phyloP scores from a whole-genome alignment of 2,113 vertebrate genomes.

The Nycticorax nycticorax region DNA sequence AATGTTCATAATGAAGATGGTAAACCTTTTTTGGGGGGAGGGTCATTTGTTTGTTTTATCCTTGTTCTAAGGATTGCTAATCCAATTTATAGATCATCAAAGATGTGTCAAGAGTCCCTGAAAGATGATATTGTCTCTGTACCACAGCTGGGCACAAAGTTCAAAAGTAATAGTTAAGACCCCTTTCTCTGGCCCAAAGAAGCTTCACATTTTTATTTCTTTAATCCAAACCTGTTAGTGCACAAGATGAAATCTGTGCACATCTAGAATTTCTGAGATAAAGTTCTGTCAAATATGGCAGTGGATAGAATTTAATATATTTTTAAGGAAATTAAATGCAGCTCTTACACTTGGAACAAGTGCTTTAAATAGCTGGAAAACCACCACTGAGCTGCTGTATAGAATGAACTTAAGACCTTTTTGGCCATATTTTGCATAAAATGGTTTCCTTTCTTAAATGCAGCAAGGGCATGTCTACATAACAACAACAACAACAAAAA shows the following conservation, averaged over 20 bases:
- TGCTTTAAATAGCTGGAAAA: not conserved
- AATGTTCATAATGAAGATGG: not conserved
- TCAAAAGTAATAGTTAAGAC: not conserved
- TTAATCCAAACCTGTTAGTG: not conserved
- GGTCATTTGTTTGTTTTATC: not conserved
- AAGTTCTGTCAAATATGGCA: not conserved
- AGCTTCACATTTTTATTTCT: not conserved
- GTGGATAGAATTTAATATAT: not conserved
- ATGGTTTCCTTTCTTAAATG: not conserved
- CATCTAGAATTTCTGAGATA: not conserved
- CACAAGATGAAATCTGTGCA: not conserved
- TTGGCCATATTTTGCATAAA: not conserved
- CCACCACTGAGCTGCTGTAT: accelerated
- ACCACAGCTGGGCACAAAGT: not conserved
- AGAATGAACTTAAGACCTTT: not conserved
- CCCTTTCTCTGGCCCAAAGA: not conserved
- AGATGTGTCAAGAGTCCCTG: not conserved
- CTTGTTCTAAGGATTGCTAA: not conserved
- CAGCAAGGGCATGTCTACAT: not conserved
- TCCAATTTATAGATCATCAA: not conserved
- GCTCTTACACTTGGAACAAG: not conserved
- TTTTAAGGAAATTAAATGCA: not conserved
- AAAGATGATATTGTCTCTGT: not conserved
- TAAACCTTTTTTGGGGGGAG: accelerated
- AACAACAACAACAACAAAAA: not conserved